Evolutionary conservation across 2,888 invertebrate genomes (phyloP), one percentile per base, ranked within the genome.

Genomic region (Eristalinus aeneus): DNA sequence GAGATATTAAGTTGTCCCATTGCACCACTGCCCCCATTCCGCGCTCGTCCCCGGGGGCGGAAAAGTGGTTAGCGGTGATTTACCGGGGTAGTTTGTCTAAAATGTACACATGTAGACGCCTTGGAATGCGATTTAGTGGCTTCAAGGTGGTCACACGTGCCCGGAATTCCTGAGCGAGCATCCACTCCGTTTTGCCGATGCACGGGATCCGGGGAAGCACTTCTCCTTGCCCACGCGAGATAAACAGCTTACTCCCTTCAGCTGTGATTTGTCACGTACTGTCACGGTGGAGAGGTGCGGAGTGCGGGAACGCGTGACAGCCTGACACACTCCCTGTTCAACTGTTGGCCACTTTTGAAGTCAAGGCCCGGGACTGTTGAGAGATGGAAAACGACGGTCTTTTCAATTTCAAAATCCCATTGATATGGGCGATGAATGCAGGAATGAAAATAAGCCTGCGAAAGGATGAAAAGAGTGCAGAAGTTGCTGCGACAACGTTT

Each of bases 1-100:
- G 85, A 86, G 77, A 77, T 81, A 86, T 86, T 86, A 86, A 86
- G 76, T 73, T 81, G 85, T 86, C 84, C 27, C 39, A 31, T 63
- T 54, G 80, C 71, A 72, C 58, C 46, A 46, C 16, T 16, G 46
- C 16, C 46, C 46, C 4, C 46, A 3, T 0, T 46, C 9, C 16
- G 1, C 16, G 8, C 16, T 46, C 46, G 46, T 16, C 16, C 46
- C 8, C 8, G 58, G 46, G 60, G 11, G 5, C 27, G 5, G 27
- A 53, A 56, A 16, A 56, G 69, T 67, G 71, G 71, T 63, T 84
- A 71, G 71, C 69, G 34, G 71, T 79, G 74, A 79, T 84, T 84
- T 80, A 80, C 67, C 5, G 63, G 36, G 56, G 58, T 71, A 79
- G 71, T 80, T 63, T 76, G 72, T 76, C 61, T 68, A 11, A 64